Percentiles rank a stretch among this genome's conserved stretches.
phyloP scores from a whole-genome alignment of 2,797 vertebrate genomes.

The Acanthiza pusilla region DNA sequence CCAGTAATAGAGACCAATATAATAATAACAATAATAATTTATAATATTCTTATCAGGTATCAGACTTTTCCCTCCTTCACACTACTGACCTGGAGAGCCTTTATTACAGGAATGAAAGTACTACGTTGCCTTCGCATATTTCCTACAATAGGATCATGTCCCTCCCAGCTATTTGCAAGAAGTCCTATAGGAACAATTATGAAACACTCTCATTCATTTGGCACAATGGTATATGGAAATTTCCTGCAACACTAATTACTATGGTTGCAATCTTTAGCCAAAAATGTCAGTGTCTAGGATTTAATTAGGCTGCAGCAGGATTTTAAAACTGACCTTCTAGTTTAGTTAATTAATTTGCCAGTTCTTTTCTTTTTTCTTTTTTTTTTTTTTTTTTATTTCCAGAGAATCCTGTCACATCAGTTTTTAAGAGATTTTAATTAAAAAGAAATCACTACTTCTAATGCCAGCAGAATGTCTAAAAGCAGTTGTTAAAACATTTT shows the following conservation, averaged over 20 bases:
- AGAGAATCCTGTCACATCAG: background rate
- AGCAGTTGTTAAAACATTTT: constrained; percentile 19
- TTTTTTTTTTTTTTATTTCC: background rate
- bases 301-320: constrained; percentile 76
- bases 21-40: constrained; percentile 34
- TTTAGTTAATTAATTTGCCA: constrained; percentile 73
- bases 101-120: constrained; percentile 14
- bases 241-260: constrained; percentile 75
- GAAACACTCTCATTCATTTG: constrained; percentile 71
- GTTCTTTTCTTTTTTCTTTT: background rate
- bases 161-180: constrained; percentile 59
- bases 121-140: constrained; percentile 32
- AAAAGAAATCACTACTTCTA: constrained; percentile 1
- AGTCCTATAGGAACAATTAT: constrained; percentile 77
- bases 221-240: constrained; percentile 75
- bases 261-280: constrained; percentile 72
- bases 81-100: background rate
- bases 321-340: constrained; percentile 73
- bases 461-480: background rate
- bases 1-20: background rate
- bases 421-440: constrained; percentile 44
- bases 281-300: constrained; percentile 77
- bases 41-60: background rate
- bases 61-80: background rate
- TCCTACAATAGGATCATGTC: constrained; percentile 61